Base-by-base conservation (phyloP, 1,140 invertebrate genomes). In the Bacillus rossius region DNA sequence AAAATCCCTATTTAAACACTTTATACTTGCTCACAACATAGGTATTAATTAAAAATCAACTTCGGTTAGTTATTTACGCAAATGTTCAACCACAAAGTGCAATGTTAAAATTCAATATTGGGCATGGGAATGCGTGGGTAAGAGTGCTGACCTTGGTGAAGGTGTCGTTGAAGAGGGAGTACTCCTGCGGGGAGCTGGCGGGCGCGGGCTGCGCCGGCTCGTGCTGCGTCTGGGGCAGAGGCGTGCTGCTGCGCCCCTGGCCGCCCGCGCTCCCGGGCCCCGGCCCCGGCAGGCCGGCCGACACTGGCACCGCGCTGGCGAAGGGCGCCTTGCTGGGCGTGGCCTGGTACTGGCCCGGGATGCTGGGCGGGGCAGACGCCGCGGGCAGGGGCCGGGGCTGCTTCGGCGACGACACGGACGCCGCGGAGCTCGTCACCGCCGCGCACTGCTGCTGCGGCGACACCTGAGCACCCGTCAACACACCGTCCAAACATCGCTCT, bases 141-240 rank as follows among this genome's bases (percentile, higher is more conserved):
- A n/a, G 14, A 40, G 13, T 57, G 2, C 23, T 53, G 51, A 79
- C 76, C 69, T 84, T 84, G 50, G 80, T 80, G 63, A 86, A 86
- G 1, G 78, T 77, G 66, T 89, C 85, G 64, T 88, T 87, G 64
- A 93, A 92, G 5, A 92, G 77, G 1, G 88, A 88, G 71, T 92
- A 93, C 61, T 90, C 86, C 14, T 82, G 26, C 37, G 43, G 57
- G 47, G 67, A 22, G 58, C 64, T 38, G 68, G 53, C 38, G 63
- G 65, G n/a, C 63, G 67, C 34, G 67, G 67, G 25, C 23, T 63
- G 65, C 43, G 37, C 67, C 8, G 67, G 55, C 50, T 29, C 20
- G n/a, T 38, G 67, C 38, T 59, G 59, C 4, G 69, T 52, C 52
- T 41, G 42, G 17, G 23, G 20, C 16, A 38, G 20, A 8, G 58